Base-by-base conservation (phyloP, 2,113 vertebrate genomes). In the Eira barbara region DNA sequence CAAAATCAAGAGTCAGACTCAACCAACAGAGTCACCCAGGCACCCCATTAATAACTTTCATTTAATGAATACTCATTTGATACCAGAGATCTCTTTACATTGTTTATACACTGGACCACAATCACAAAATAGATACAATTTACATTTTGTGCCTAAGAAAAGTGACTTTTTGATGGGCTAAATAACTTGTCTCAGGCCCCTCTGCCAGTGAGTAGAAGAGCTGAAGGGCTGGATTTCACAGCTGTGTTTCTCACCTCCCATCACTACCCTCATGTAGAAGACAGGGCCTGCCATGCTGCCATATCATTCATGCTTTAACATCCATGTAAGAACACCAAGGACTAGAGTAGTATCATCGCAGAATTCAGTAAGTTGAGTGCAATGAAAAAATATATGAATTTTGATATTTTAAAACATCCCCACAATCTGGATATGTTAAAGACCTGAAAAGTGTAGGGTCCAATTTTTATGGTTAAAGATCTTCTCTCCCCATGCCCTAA, bases 391-490 rank as follows among this genome's bases (percentile, higher is more conserved):
- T 18, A 36, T 29, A 1, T 80, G 10, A 80, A 88, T 67, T 67
- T 34, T 67, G 31, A 34, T 67, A 67, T 34, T 67, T 67, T 15
- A 34, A 14, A 17, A 34, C 34, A 90, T 47, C 4, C 7, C 1
- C 74, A 49, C 76, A 36, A 82, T 92, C 86, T 86, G 25, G 52
- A 31, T 92, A 52, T 73, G 34, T 17, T 45, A 65, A 93, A 82
- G 42, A 21, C 1, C 65, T 82, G 52, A 73, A 90, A 87, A 83
- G 82, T 11, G 0, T 7, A 65, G 9, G 3, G 5, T 55, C 45
- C 14, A 63, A 17, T 27, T 47, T 85, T 80, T n/a, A 87, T 65
- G 5, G 55, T 73, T 63, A 81, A 94, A 81, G 3, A 57, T 67
- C 9, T 61, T 31, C 6, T 95, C 23, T 0, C 6, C 0, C 61